These are phyloP conservation scores for Listrodromus nycthemerus DNA, from an alignment of 2,888 invertebrate species.

Conservation along the genomic window DNA sequence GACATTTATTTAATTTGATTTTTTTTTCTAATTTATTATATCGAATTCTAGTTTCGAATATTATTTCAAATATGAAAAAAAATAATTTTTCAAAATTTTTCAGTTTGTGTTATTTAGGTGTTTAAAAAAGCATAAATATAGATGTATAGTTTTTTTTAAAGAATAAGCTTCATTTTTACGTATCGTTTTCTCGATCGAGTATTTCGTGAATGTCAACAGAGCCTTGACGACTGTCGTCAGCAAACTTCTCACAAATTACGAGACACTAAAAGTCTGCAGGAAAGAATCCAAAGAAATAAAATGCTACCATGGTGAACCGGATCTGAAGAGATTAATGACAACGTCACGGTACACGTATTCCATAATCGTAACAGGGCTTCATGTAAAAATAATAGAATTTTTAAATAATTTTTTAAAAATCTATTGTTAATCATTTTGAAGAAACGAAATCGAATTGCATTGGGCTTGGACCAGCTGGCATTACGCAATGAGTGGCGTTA, in stretches of 20 bases:
- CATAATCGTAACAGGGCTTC: not conserved
- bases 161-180: not conserved
- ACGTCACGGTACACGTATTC: constrained; percentile 67
- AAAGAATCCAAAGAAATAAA: constrained; percentile 66
- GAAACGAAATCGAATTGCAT: constrained; percentile 85
- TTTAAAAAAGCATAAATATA: not conserved
- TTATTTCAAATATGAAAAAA: not conserved
- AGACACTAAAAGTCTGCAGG: constrained; percentile 85
- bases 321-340: constrained; percentile 87
- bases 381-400: not conserved
- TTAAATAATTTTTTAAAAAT: constrained; percentile 28
- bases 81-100: too few species aligned
- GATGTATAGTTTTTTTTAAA: not conserved
- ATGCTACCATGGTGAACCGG: constrained; percentile 88
- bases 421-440: constrained; percentile 61
- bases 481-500: constrained; percentile 87
- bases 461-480: constrained; percentile 90
- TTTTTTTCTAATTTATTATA: not conserved
- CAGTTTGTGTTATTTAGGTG: too few species aligned
- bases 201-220: constrained; percentile 78
- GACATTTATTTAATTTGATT: not conserved
- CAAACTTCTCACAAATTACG: constrained; percentile 87
- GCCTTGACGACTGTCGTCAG: constrained; percentile 85
- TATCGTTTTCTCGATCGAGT: not conserved
- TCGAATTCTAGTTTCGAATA: not conserved